Percentiles rank a stretch among this genome's conserved stretches.
These are phyloP conservation scores for Zoroaster sp. DNA, from an alignment of 53 echinoderm and acorn worm genomes.

Conservation along the genomic window DNA sequence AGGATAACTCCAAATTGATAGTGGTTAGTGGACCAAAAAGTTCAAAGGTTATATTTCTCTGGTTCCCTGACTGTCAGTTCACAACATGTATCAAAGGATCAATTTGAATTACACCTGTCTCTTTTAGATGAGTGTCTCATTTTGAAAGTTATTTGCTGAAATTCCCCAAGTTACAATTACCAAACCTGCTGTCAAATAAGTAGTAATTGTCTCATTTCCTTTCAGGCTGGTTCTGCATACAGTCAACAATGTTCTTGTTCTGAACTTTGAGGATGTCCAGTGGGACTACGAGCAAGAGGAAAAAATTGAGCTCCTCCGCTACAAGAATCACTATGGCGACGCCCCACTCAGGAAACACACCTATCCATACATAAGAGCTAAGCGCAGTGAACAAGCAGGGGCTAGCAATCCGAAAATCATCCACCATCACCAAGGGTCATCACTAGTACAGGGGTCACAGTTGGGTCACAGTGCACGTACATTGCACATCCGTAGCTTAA, in stretches of 20 bases:
- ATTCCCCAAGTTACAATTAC: not conserved
- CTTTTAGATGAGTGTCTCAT: no score
- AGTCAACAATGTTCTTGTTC: constrained; percentile 87
- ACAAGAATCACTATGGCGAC: constrained; percentile 91
- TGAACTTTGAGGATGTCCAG: constrained; percentile 94
- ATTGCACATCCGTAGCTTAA: constrained; percentile 67
- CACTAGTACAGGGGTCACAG: constrained; percentile 4
- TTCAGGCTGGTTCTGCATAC: constrained; percentile 87
- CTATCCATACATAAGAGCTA: constrained; percentile 84
- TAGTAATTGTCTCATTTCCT: not conserved
- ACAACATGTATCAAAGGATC: no score
- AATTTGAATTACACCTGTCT: no score
- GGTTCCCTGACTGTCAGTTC: no score
- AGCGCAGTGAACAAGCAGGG: constrained; percentile 80
- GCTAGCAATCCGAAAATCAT: constrained; percentile 94
- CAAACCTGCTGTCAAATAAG: not conserved
- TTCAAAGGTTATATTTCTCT: no score
- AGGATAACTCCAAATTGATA: no score
- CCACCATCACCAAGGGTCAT: constrained; percentile 27
- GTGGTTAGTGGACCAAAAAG: no score
- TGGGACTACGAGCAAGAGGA: constrained; percentile 93
- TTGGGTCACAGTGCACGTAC: constrained; percentile 80
- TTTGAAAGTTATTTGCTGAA: no score
- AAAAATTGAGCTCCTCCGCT: constrained; percentile 88
- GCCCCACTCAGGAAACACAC: constrained; percentile 84